Evolutionary conservation across 2,888 invertebrate species (phyloP).

Genomic region (Perizoma affinitatum): DNA sequence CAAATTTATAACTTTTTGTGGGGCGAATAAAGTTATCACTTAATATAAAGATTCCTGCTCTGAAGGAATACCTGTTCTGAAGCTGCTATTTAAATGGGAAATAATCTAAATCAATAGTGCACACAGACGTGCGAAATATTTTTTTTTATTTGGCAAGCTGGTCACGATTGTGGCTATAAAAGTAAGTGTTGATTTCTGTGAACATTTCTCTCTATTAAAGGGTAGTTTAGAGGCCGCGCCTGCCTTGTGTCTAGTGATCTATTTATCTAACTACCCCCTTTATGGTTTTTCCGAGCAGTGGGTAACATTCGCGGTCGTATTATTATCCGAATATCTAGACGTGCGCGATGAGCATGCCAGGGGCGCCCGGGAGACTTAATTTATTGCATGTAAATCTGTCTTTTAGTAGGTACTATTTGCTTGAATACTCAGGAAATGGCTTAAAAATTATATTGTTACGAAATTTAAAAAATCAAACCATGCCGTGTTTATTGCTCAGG

Average conservation of each 20-base stretch:
- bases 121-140: constrained; percentile 35
- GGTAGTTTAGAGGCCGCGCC: constrained; percentile 63
- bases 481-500: too few relatives aligned
- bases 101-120: constrained; percentile 4
- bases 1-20: too few relatives aligned
- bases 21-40: too few relatives aligned
- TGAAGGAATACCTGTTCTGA: too few relatives aligned
- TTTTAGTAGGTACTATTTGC: constrained; percentile 10
- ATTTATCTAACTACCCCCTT: constrained; percentile 71
- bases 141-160: constrained; percentile 51
- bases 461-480: too few relatives aligned
- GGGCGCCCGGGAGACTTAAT: constrained; percentile 24
- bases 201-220: constrained; percentile 70
- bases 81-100: too few relatives aligned
- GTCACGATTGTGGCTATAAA: constrained; percentile 61
- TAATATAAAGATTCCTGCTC: too few relatives aligned
- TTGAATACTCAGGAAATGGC: constrained; percentile 1
- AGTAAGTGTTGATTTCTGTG: constrained; percentile 67
- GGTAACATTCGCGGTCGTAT: constrained; percentile 52
- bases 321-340: constrained; percentile 36
- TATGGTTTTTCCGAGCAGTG: constrained; percentile 60
- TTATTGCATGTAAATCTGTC: constrained; percentile 21
- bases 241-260: constrained; percentile 60
- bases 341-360: constrained; percentile 34
- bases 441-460: background rate